Evolutionary conservation across 2,888 invertebrate genomes (phyloP).

Genomic region (Dastarcus helophoroides): DNA sequence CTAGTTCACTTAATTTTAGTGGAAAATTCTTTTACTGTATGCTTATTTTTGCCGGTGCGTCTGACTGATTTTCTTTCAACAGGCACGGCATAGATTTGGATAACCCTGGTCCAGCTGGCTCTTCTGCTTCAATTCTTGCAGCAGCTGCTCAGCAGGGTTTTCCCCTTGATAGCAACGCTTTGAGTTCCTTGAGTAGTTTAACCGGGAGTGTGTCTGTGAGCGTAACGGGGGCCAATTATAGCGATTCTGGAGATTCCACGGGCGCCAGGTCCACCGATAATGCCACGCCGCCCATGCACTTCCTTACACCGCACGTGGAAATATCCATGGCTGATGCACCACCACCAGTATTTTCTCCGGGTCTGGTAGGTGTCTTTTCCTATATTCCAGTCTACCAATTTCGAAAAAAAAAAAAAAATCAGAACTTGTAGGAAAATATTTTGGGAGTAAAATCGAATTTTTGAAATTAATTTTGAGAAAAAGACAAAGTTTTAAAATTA

Average conservation of each 20-base stretch:
- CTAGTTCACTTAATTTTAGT: too few species aligned
- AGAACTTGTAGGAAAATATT: too few species aligned
- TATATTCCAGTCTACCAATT: too few species aligned
- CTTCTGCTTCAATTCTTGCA: slow-evolving; percentile 63
- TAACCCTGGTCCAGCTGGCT: slow-evolving; percentile 74
- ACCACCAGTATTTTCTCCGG: slow-evolving; percentile 50
- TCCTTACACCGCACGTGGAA: slow-evolving; percentile 82
- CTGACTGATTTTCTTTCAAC: too few species aligned
- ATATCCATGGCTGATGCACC: slow-evolving; percentile 81
- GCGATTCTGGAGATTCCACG: slow-evolving; percentile 75
- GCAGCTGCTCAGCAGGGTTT: slow-evolving; percentile 46
- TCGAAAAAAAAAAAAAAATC: too few species aligned
- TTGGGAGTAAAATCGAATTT: too few species aligned
- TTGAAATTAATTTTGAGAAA: too few species aligned
- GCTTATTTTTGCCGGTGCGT: too few species aligned
- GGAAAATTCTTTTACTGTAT: too few species aligned
- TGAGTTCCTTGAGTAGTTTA: slow-evolving; percentile 46
- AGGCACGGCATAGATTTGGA: slow-evolving; percentile 85
- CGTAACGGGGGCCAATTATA: slow-evolving; percentile 54
- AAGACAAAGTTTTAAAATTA: too few species aligned
- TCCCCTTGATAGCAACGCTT: slow-evolving; percentile 36
- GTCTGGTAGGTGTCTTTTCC: slow-evolving; percentile 35
- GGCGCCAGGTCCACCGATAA: slow-evolving; percentile 73
- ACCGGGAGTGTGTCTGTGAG: slow-evolving; percentile 46
- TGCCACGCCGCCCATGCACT: slow-evolving; percentile 83